phyloP scores from a whole-genome alignment of 2,888 invertebrate genomes.

The Sminthurides aquaticus region DNA sequence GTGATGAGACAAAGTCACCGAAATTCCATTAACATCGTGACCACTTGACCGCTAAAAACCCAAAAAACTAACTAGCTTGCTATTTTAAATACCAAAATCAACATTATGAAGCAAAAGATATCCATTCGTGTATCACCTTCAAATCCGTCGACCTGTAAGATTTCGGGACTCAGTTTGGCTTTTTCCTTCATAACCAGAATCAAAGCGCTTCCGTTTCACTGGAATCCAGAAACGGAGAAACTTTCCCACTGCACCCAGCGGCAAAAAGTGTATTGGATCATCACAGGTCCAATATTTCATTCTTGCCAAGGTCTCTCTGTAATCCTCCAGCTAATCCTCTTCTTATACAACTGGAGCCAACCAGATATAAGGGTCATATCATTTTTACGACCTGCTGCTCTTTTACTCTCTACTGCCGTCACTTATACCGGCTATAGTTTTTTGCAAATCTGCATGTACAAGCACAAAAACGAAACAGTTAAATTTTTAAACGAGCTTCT shows the following conservation, averaged over 20 bases:
- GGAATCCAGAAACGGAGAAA: neutral
- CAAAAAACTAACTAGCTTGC: too few relatives aligned
- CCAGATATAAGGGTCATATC: neutral
- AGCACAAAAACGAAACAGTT: neutral
- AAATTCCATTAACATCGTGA: too few relatives aligned
- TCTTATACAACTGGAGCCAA: neutral
- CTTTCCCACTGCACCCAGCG: neutral
- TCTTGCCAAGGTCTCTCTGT: neutral
- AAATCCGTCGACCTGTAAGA: neutral
- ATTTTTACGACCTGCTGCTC: neutral
- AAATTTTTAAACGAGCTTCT: neutral
- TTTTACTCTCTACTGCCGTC: neutral
- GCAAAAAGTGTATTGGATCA: neutral
- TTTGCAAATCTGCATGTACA: neutral
- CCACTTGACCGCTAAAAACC: too few relatives aligned
- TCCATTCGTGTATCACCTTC: too few relatives aligned
- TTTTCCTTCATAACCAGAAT: neutral
- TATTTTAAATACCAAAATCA: too few relatives aligned
- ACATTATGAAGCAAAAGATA: too few relatives aligned
- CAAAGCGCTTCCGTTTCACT: neutral
- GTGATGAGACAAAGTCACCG: too few relatives aligned
- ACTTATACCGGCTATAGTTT: neutral
- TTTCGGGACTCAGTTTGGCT: neutral
- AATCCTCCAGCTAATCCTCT: neutral
- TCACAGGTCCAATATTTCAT: neutral